Evolutionary conservation across 1,140 invertebrate genomes (phyloP).

Genomic region (Diorhabda carinulata): DNA sequence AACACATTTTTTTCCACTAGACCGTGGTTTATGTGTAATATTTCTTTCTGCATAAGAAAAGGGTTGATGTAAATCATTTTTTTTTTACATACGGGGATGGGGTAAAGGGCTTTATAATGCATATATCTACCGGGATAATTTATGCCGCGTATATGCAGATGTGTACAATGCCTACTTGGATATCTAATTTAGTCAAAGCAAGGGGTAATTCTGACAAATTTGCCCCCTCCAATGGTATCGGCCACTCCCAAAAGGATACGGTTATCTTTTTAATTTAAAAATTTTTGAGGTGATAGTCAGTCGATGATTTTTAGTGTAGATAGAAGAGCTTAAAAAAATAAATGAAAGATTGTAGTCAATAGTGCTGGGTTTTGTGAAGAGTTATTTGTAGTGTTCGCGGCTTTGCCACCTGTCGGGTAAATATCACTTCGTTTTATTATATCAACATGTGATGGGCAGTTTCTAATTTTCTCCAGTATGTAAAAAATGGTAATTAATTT

Average conservation of each 20-base stretch:
- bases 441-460: too few species aligned
- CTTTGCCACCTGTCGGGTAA: neutral
- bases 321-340: constrained; percentile 5
- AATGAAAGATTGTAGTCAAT: neutral
- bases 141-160: constrained; percentile 21
- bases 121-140: constrained; percentile 13
- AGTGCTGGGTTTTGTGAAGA: neutral
- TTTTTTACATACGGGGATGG: constrained; percentile 8
- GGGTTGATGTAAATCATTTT: constrained; percentile 9
- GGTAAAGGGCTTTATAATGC: constrained; percentile 11
- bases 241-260: constrained; percentile 6
- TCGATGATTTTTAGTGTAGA: constrained; percentile 7
- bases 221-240: constrained; percentile 1
- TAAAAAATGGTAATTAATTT: too few species aligned
- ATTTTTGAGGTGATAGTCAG: constrained; percentile 8
- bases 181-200: constrained; percentile 12
- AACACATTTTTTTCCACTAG: constrained; percentile 30
- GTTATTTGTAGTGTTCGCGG: neutral
- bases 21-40: constrained; percentile 34
- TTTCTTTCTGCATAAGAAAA: constrained; percentile 19
- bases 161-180: constrained; percentile 5
- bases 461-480: too few species aligned
- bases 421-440: neutral
- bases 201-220: constrained; percentile 15
- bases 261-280: constrained; percentile 12